Base-by-base conservation (phyloP, 2,888 invertebrate genomes). In the Chesias legatella region DNA sequence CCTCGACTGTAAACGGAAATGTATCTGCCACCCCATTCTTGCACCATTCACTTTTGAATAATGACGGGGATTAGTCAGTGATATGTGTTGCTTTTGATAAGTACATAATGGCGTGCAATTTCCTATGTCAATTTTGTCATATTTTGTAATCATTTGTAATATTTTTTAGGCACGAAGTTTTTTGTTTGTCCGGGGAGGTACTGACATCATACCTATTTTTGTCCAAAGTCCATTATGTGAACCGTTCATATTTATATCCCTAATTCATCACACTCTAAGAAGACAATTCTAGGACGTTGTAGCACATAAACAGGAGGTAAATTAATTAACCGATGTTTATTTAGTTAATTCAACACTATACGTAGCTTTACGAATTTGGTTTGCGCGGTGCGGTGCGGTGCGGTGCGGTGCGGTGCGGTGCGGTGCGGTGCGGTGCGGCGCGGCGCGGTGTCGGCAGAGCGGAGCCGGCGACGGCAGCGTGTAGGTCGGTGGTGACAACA, bases 401-500 rank as follows among this genome's bases (percentile, higher is more conserved):
- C n/a, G n/a, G n/a, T n/a, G n/a, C n/a, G n/a, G n/a, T n/a, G n/a
- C n/a, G n/a, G n/a, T n/a, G n/a, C n/a, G n/a, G n/a, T n/a, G n/a
- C n/a, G n/a, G n/a, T n/a, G n/a, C n/a, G n/a, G n/a, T n/a, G n/a
- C n/a, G n/a, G n/a, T n/a, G n/a, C n/a, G n/a, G n/a, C n/a, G n/a
- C n/a, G n/a, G n/a, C n/a, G n/a, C n/a, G n/a, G n/a, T 42, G 33
- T 24, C 7, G 22, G 42, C 35, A 21, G 43, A 35, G 33, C 27
- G 6, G 7, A 13, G 20, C 40, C 10, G 25, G 44, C 46, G 38
- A 39, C 48, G 41, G 41, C 51, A 40, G 44, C 48, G 64, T n/a
- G n/a, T n/a, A n/a, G n/a, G n/a, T 64, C 58, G 54, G 56, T 57
- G 59, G 56, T 67, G 67, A 73, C 70, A 68, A 63, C 64, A 68